A percentile compares a stretch with the other conserved stretches of the same genome.
These are phyloP conservation scores for Brotula barbata DNA, from an alignment of 2,797 vertebrate genomes.

Conservation along the genomic window DNA sequence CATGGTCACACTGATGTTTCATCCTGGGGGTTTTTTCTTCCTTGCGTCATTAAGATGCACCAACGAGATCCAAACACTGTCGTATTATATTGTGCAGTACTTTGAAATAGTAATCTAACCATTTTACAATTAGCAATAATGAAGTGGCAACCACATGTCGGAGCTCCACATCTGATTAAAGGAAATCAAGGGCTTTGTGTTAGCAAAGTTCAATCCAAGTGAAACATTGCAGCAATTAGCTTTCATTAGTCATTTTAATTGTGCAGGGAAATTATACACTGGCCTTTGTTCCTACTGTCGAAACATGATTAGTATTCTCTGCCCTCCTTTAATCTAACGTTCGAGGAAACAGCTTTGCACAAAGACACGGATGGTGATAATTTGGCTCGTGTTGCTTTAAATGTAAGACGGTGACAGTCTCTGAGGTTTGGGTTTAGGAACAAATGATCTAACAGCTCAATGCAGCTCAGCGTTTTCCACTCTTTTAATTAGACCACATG, in stretches of 20 bases:
- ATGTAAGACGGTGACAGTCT: neutral
- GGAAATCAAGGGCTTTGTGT: neutral
- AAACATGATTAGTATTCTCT: neutral
- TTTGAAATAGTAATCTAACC: slow-evolving; percentile 13
- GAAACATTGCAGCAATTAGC: neutral
- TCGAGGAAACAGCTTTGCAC: too few species aligned
- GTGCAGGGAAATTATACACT: neutral
- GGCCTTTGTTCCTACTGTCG: neutral
- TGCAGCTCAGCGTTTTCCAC: neutral
- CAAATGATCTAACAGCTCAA: slow-evolving; percentile 4
- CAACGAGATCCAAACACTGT: neutral
- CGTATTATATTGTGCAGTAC: slow-evolving; percentile 3
- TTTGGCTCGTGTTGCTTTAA: neutral
- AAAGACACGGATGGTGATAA: slow-evolving; percentile 6
- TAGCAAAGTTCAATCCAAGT: slow-evolving; percentile 21
- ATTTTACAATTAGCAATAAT: slow-evolving; percentile 9
- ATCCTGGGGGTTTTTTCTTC: neutral
- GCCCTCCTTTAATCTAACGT: too few species aligned
- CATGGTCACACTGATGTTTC: neutral
- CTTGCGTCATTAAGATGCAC: neutral
- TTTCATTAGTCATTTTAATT: slow-evolving; percentile 5
- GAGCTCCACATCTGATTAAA: neutral
- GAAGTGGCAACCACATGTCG: neutral
- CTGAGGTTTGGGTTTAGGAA: neutral
- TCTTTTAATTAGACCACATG: neutral